phyloP scores from a whole-genome alignment of 2,888 invertebrate genomes.

The Bedellia somnulentella region DNA sequence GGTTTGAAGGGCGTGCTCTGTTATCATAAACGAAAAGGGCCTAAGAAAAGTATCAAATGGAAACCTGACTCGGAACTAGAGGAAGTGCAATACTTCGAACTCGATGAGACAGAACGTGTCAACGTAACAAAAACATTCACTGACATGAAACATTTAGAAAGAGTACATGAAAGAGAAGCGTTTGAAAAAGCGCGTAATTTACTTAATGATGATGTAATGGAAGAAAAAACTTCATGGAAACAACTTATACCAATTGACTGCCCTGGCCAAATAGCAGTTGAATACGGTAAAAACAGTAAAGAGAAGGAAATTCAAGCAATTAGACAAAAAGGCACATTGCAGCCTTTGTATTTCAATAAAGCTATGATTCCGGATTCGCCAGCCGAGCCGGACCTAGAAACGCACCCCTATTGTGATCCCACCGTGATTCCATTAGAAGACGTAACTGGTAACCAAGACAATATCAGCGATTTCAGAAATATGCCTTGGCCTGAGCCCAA shows the following conservation, averaged over 20 bases:
- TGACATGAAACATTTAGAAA: slow-evolving; percentile 90
- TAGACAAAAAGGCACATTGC: slow-evolving; percentile 81
- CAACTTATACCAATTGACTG: slow-evolving; percentile 70
- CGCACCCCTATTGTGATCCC: slow-evolving; percentile 75
- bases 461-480: slow-evolving; percentile 73
- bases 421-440: slow-evolving; percentile 88
- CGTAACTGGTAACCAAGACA: slow-evolving; percentile 79
- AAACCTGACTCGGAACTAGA: slow-evolving; percentile 78
- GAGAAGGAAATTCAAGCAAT: slow-evolving; percentile 87
- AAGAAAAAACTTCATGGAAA: slow-evolving; percentile 78
- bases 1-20: slow-evolving; percentile 76
- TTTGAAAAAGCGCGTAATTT: slow-evolving; percentile 76
- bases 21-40: slow-evolving; percentile 73
- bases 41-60: slow-evolving; percentile 82
- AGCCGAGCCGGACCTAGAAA: slow-evolving; percentile 84
- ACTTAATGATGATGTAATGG: slow-evolving; percentile 78
- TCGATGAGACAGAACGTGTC: slow-evolving; percentile 94
- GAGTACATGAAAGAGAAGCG: slow-evolving; percentile 82
- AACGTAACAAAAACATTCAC: slow-evolving; percentile 91
- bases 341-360: slow-evolving; percentile 79
- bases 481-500: slow-evolving; percentile 87
- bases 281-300: slow-evolving; percentile 76
- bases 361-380: slow-evolving; percentile 85
- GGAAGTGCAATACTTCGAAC: slow-evolving; percentile 85
- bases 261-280: slow-evolving; percentile 65